Conservation (phyloP, 2,113 vertebrate species). For the Corythoichthys haematopterus region DNA sequence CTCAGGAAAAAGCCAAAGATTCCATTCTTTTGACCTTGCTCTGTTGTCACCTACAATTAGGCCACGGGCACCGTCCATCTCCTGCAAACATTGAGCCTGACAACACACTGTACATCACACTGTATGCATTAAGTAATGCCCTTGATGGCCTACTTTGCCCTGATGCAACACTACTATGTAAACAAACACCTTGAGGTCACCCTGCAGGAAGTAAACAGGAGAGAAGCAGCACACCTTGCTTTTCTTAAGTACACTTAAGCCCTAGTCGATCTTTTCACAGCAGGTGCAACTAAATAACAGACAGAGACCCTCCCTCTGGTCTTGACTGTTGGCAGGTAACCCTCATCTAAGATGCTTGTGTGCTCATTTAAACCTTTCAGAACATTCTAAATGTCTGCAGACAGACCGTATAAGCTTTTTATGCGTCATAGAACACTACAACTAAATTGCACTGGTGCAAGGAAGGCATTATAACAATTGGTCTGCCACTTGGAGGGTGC, state of each 20-base stretch:
- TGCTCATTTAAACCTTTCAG: conserved; percentile 30
- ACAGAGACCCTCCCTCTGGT: conserved; percentile 5
- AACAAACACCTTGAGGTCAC: conserved; percentile 64
- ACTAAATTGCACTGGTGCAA: conserved; percentile 41
- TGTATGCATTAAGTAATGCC: conserved; percentile 31
- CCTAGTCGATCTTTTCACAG: conserved; percentile 24
- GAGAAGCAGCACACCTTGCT: conserved; percentile 35
- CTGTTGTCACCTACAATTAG: background rate
- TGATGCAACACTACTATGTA: conserved; percentile 49
- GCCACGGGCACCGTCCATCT: background rate
- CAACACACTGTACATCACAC: conserved; percentile 31
- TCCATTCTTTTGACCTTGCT: background rate
- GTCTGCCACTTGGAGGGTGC: conserved; percentile 42
- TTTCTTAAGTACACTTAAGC: conserved; percentile 29
- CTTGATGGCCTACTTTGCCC: conserved; percentile 56
- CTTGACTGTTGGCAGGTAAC: conserved; percentile 11
- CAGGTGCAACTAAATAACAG: conserved; percentile 4
- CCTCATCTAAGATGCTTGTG: conserved; percentile 17
- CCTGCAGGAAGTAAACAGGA: conserved; percentile 56
- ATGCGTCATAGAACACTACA: conserved; percentile 47
- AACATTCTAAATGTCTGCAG: conserved; percentile 44
- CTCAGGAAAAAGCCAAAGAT: background rate
- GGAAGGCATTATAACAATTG: conserved; percentile 41
- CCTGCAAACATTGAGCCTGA: conserved; percentile 15
- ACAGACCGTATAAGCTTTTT: conserved; percentile 29